Evolutionary conservation across 2,888 invertebrate species (phyloP).

Genomic region (Gnatocerus cornutus): DNA sequence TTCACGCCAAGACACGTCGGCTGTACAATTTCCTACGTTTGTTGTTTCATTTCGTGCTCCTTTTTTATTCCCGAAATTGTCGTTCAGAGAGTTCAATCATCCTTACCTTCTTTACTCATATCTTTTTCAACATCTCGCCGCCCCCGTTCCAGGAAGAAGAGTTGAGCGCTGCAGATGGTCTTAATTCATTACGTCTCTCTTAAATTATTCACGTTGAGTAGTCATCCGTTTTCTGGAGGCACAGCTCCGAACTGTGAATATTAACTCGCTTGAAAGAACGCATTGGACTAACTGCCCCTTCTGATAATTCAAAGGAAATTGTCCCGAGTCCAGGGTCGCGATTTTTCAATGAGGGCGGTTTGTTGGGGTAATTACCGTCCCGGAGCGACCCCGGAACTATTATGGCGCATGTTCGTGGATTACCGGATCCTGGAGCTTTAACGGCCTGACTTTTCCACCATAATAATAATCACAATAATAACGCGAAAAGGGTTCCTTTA

Average conservation of each 20-base stretch:
- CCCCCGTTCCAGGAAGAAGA: slow-evolving; percentile 8
- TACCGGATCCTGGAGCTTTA: slow-evolving; percentile 28
- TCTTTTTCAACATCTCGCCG: slow-evolving; percentile 3
- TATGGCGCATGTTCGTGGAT: slow-evolving; percentile 33
- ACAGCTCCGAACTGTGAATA: slow-evolving; percentile 13
- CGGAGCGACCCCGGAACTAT: slow-evolving; percentile 26
- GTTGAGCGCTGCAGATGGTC: slow-evolving; percentile 21
- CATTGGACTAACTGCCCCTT: neutral
- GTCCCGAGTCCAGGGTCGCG: neutral
- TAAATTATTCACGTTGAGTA: slow-evolving; percentile 25
- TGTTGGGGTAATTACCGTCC: slow-evolving; percentile 25
- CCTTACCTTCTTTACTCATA: neutral
- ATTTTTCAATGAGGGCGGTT: slow-evolving; percentile 19
- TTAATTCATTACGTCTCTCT: slow-evolving; percentile 17
- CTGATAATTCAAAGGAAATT: slow-evolving; percentile 27
- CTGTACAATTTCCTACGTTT: neutral
- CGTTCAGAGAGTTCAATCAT: neutral
- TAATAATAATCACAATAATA: slow-evolving; percentile 34
- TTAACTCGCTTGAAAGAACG: slow-evolving; percentile 10
- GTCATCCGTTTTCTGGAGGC: slow-evolving; percentile 12
- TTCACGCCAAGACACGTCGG: neutral
- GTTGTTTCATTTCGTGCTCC: neutral
- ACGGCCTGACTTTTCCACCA: slow-evolving; percentile 21
- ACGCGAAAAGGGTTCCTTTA: slow-evolving; percentile 38
- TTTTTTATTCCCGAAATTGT: neutral